phyloP scores from a whole-genome alignment of 2,888 invertebrate species.

The Pseudococcus viburni region DNA sequence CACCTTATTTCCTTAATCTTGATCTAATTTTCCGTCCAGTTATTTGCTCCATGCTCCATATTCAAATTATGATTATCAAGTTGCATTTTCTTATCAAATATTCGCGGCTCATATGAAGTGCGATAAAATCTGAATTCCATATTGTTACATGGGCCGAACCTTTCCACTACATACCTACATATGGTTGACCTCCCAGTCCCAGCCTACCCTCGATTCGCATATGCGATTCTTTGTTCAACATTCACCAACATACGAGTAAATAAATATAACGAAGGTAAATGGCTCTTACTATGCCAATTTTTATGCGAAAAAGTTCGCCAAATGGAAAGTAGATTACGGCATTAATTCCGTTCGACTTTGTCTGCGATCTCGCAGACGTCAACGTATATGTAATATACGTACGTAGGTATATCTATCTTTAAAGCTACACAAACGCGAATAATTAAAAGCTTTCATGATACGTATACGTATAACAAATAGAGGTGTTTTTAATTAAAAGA shows the following conservation, averaged over 20 bases:
- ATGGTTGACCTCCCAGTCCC: background rate
- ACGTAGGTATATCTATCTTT: background rate
- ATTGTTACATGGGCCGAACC: background rate
- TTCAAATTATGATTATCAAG: no score
- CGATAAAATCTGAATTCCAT: no score
- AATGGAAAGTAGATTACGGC: background rate
- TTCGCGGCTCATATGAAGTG: no score
- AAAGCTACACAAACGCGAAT: background rate
- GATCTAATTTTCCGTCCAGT: no score
- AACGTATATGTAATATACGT: background rate
- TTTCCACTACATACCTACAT: background rate
- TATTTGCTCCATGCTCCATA: no score
- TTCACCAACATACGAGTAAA: background rate
- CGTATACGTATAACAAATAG: background rate
- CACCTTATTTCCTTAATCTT: no score
- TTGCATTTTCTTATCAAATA: no score
- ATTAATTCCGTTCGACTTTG: background rate
- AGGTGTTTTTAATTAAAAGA: slow-evolving; percentile 1
- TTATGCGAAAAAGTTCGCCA: background rate
- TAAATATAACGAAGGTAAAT: background rate
- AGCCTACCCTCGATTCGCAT: background rate
- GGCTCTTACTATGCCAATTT: background rate
- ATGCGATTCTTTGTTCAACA: background rate
- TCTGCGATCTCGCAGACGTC: background rate
- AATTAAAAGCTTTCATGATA: background rate